Percentiles rank a stretch among this genome's conserved stretches.
Conservation (phyloP, 2,888 invertebrate genomes). For the Scaptomyza parva region DNA sequence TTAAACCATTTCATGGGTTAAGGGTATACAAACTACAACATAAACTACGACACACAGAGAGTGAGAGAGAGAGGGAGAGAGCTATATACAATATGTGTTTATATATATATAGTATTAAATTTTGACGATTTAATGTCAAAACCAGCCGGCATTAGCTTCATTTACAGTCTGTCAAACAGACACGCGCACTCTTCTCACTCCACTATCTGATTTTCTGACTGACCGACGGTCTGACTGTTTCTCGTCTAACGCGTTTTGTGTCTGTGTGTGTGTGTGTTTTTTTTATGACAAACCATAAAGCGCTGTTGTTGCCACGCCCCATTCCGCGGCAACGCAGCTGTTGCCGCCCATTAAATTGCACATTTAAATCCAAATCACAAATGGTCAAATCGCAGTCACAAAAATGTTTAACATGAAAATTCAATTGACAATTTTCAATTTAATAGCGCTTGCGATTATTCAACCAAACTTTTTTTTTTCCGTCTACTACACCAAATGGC, state of each 20-base stretch:
- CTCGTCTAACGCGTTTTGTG: too few species aligned
- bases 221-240: too few species aligned
- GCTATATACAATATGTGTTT: conserved; percentile 14
- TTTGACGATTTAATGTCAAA: conserved; percentile 50
- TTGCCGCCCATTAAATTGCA: conserved; percentile 54
- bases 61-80: too few species aligned
- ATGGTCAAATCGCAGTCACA: conserved; percentile 34
- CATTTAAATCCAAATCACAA: conserved; percentile 45
- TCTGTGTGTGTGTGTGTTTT: neutral
- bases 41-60: conserved; percentile 1
- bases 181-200: conserved; percentile 21
- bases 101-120: conserved; percentile 32
- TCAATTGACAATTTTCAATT: conserved; percentile 27
- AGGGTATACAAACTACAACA: conserved; percentile 21
- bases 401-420: conserved; percentile 21
- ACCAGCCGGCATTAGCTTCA: conserved; percentile 43
- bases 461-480: conserved; percentile 3
- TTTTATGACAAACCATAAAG: conserved; percentile 55
- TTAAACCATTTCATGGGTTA: too few species aligned
- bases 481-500: conserved; percentile 12
- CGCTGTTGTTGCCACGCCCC: conserved; percentile 36
- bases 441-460: neutral
- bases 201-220: neutral
- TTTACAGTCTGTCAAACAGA: conserved; percentile 18
- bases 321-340: neutral